A percentile compares a stretch with the other conserved stretches of the same genome.
These are phyloP conservation scores for Coturnix japonica DNA, from an alignment of 2,113 vertebrate genomes.

Conservation along the genomic window DNA sequence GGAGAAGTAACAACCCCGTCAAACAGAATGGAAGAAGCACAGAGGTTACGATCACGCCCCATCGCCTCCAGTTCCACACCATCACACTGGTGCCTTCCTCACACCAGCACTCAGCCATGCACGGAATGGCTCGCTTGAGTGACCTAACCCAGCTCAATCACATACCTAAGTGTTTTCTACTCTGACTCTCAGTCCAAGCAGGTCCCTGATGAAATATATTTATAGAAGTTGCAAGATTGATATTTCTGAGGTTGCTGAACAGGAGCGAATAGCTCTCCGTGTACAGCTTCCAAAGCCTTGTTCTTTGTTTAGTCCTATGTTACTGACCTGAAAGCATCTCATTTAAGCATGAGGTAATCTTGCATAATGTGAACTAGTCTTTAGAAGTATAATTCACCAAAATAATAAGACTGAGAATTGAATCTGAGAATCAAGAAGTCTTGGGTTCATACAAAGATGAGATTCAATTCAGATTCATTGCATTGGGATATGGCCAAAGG, in stretches of 20 bases:
- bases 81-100: not conserved
- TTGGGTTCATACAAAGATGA: not conserved
- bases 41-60: not conserved
- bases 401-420: not conserved
- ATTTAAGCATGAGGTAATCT: not conserved
- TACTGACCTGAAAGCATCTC: not conserved
- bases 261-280: not conserved
- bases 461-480: not conserved
- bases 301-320: not conserved
- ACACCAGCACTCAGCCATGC: not conserved
- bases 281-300: not conserved
- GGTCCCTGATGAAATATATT: not conserved
- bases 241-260: not conserved
- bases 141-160: rapidly evolving
- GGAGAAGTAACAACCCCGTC: not conserved
- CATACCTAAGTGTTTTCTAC: not conserved
- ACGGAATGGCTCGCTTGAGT: not conserved
- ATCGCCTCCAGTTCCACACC: not conserved
- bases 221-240: not conserved
- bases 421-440: not conserved
- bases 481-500: not conserved
- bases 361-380: not conserved
- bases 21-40: not conserved
- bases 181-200: not conserved
- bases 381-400: not conserved